These are phyloP conservation scores for Arremon brunneinucha DNA, from an alignment of 2,797 vertebrate species.

Conservation along the genomic window DNA sequence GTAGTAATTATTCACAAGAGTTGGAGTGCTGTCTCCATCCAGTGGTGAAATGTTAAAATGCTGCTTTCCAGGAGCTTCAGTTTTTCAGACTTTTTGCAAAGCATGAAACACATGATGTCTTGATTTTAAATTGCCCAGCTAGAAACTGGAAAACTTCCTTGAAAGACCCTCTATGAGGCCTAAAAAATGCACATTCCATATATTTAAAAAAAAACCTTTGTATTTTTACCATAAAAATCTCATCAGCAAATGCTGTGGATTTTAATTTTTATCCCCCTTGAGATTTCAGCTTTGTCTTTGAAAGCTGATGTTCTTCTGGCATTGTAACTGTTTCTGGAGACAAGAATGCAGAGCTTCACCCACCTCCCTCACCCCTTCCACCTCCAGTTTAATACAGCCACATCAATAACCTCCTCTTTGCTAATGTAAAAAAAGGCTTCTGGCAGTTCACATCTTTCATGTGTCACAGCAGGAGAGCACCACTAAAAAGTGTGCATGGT, in stretches of 20 bases:
- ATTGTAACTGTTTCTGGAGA: background rate
- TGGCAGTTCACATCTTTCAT: background rate
- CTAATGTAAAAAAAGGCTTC: background rate
- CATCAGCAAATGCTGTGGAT: background rate
- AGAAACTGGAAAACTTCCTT: background rate
- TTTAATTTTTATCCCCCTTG: background rate
- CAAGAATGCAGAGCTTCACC: background rate
- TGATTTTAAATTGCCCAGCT: background rate
- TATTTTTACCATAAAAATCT: background rate
- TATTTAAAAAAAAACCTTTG: background rate
- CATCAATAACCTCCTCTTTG: background rate
- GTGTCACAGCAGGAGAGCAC: background rate
- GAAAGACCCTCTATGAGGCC: background rate
- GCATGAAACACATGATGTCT: background rate
- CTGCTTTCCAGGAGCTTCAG: background rate
- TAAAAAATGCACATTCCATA: background rate
- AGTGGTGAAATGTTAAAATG: conserved; percentile 53
- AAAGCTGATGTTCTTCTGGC: background rate
- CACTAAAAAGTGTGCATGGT: background rate
- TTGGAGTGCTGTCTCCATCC: conserved; percentile 66
- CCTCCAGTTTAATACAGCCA: background rate
- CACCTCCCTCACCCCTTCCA: background rate
- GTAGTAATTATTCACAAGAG: background rate
- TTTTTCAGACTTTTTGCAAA: background rate
- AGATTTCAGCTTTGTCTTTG: background rate